Evolutionary conservation across 2,888 invertebrate genomes (phyloP).

Genomic region (Leptinotarsa tumamoca): DNA sequence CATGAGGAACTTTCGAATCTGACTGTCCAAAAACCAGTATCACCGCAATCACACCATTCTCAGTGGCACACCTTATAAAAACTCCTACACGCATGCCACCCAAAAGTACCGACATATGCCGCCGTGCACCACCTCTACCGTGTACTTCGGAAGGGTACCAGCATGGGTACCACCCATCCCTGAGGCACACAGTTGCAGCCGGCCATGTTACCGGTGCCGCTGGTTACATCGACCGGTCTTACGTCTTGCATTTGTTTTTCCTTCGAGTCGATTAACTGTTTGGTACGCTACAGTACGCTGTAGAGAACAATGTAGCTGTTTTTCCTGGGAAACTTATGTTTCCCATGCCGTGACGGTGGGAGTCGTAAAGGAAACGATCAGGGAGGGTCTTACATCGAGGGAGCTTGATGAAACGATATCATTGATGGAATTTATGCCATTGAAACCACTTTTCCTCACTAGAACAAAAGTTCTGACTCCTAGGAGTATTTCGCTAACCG

Average conservation of each 20-base stretch:
- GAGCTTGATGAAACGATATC: too few relatives aligned
- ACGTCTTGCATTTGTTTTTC: conserved; percentile 49
- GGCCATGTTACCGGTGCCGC: conserved; percentile 37
- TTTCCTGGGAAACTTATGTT: neutral
- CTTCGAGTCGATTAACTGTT: conserved; percentile 30
- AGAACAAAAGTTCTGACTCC: too few relatives aligned
- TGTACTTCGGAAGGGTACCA: conserved; percentile 21
- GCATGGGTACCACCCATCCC: conserved; percentile 32
- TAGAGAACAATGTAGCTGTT: neutral
- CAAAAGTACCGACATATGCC: conserved; percentile 27
- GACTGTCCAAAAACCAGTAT: too few relatives aligned
- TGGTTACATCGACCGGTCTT: conserved; percentile 50
- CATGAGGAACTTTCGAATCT: too few relatives aligned
- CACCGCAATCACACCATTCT: neutral
- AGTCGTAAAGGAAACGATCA: neutral
- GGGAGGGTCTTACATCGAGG: too few relatives aligned
- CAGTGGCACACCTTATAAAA: neutral
- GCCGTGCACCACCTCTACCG: conserved; percentile 21
- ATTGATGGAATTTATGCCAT: too few relatives aligned
- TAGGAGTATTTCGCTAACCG: too few relatives aligned
- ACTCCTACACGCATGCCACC: conserved; percentile 16
- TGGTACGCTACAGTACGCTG: neutral
- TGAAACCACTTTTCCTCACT: too few relatives aligned
- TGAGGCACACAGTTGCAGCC: conserved; percentile 23
- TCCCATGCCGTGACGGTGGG: neutral